Percentiles rank a stretch among this genome's conserved stretches.
These are phyloP conservation scores for Danionella cerebrum DNA, from an alignment of 2,113 vertebrate species.

Conservation along the genomic window DNA sequence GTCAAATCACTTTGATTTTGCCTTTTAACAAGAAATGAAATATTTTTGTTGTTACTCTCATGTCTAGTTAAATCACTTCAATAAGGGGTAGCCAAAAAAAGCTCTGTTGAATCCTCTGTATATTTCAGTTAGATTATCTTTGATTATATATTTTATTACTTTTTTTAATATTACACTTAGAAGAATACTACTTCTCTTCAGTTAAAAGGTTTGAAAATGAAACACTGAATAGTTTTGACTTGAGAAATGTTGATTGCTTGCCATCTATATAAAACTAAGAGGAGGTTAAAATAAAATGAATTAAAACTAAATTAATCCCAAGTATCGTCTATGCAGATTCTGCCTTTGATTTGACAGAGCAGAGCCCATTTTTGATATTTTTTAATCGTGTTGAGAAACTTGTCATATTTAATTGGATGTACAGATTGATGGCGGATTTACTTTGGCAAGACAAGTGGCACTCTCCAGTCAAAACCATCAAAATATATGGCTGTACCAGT, in stretches of 20 bases:
- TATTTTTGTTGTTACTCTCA: slow-evolving; percentile 88
- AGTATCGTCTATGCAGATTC: slow-evolving; percentile 12
- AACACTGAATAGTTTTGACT: not conserved
- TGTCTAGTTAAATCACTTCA: slow-evolving; percentile 87
- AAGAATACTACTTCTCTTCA: slow-evolving; percentile 40
- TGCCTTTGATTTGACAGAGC: not conserved
- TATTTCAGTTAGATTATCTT: slow-evolving; percentile 61
- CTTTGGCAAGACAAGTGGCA: not conserved
- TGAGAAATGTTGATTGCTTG: not conserved
- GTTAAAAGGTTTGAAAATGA: not conserved
- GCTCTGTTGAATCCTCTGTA: slow-evolving; percentile 81
- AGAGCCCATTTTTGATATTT: not conserved
- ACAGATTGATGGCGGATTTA: slow-evolving; percentile 1
- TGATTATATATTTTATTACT: slow-evolving; percentile 29
- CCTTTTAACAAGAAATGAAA: slow-evolving; percentile 95
- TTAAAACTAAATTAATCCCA: too few relatives aligned
- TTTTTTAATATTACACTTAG: slow-evolving; percentile 47
- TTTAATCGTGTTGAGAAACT: slow-evolving; percentile 8
- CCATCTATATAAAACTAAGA: not conserved
- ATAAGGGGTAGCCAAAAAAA: slow-evolving; percentile 81
- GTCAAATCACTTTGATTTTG: slow-evolving; percentile 81
- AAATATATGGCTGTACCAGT: too few relatives aligned
- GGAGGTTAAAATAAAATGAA: too few relatives aligned
- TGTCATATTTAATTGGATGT: not conserved
- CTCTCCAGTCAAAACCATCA: slow-evolving; percentile 10